A percentile compares a stretch with the other conserved stretches of the same genome.
Conservation (phyloP, 2,888 invertebrate genomes). For the Nomada goodeniana region DNA sequence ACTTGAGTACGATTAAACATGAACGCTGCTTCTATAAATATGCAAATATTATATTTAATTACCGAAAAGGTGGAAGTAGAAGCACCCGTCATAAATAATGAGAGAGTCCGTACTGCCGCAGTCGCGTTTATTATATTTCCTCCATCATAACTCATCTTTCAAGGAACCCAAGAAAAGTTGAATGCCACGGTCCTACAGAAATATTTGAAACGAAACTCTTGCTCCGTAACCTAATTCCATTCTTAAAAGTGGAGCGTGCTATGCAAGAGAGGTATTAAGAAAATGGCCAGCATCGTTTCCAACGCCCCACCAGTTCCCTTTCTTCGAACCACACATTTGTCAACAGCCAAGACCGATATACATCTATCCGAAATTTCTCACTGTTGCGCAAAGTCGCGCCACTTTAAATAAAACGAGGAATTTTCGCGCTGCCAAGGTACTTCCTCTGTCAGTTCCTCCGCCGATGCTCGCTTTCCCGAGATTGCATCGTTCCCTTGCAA, state of each 20-base stretch:
- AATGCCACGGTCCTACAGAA: too few relatives aligned
- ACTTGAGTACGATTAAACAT: background rate
- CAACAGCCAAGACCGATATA: background rate
- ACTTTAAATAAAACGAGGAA: conserved; percentile 2
- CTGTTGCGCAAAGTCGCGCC: background rate
- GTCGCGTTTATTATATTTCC: too few relatives aligned
- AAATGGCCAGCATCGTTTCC: too few relatives aligned
- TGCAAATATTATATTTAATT: background rate
- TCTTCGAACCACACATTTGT: background rate
- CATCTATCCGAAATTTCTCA: background rate
- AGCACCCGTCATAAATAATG: too few relatives aligned
- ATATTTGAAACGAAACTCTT: too few relatives aligned
- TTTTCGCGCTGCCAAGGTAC: background rate
- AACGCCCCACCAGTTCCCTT: too few relatives aligned
- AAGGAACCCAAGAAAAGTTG: too few relatives aligned
- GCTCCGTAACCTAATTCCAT: too few relatives aligned
- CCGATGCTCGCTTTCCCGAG: background rate
- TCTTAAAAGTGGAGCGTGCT: too few relatives aligned
- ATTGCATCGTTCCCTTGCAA: background rate
- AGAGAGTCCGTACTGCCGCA: too few relatives aligned
- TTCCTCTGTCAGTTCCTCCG: background rate
- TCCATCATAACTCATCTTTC: too few relatives aligned
- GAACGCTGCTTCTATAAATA: background rate
- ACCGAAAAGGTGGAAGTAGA: background rate
- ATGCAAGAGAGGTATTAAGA: too few relatives aligned